Conservation (phyloP, 2,113 vertebrate species). For the Phoxinus phoxinus region DNA sequence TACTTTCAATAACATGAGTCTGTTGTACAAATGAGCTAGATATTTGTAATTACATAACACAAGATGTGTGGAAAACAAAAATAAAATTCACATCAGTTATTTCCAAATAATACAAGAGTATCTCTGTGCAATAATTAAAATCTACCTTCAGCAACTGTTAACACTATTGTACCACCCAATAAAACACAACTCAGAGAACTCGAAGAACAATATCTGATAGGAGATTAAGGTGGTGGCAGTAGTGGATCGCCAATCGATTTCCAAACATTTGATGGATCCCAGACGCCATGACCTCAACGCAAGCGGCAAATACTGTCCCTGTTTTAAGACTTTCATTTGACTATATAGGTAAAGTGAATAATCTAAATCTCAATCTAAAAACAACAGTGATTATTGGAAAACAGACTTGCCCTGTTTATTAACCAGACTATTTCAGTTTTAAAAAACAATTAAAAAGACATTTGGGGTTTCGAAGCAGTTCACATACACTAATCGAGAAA, state of each 20-base stretch:
- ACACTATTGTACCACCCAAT: slow-evolving; percentile 28
- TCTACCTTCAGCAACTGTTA: slow-evolving; percentile 18
- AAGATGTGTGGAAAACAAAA: neutral
- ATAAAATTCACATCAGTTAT: neutral
- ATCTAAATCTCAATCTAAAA: neutral
- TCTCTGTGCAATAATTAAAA: slow-evolving; percentile 12
- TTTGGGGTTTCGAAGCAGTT: neutral
- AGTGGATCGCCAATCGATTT: neutral
- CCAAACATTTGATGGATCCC: neutral
- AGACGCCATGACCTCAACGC: slow-evolving; percentile 6
- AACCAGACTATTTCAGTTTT: neutral
- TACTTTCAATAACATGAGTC: neutral
- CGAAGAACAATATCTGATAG: neutral
- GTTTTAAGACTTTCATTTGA: slow-evolving; percentile 12
- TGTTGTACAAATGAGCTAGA: neutral
- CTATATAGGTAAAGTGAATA: neutral
- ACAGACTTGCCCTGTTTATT: neutral
- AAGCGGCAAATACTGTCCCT: slow-evolving; percentile 28
- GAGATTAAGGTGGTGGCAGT: slow-evolving; percentile 4
- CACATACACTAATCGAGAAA: neutral
- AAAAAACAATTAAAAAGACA: too few relatives aligned
- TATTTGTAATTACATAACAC: neutral
- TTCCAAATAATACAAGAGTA: slow-evolving; percentile 24
- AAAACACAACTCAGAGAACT: neutral
- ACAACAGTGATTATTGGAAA: neutral